Base-by-base conservation (phyloP, 2,888 invertebrate genomes). In the Polyploca ridens region DNA sequence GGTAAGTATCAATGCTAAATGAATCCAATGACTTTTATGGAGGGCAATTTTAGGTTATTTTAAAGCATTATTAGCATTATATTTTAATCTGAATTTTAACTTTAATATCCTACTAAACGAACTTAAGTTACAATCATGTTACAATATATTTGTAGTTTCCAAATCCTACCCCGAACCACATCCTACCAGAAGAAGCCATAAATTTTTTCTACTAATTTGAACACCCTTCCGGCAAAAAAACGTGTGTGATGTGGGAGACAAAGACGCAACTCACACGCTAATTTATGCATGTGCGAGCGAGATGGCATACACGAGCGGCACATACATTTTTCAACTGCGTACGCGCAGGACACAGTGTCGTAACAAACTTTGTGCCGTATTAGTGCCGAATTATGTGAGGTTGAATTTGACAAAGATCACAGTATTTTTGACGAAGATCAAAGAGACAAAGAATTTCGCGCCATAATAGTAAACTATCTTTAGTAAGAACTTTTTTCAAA, bases 181-280 rank as follows among this genome's bases (percentile, higher is more conserved):
- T 72, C 76, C 74, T 72, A 74, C 71, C 54, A 77, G 71, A 41
- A n/a, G 69, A 72, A 73, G 70, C 73, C 71, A 66, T 70, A 69
- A 59, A 76, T 65, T 76, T 81, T 76, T 77, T 74, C 27, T 74
- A 71, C 73, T 72, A 75, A 79, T 76, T 74, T 73, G 72, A 70
- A 71, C 69, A 74, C 70, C 72, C 76, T 78, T 73, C 66, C 19
- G 27, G 74, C 72, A 85, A 86, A 85, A 87, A 82, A 77, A 60
- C 70, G 64, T 64, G 64, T 67, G 70, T 63, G 64, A 1, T 8
- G 19, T 54, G 19, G 19, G 16, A 64, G 72, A 84, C 76, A 80
- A 79, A 76, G 79, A 82, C 75, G 73, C 70, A 66, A 58, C 64
- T 71, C 68, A 70, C 66, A 76, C 64, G 66, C 65, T 72, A 77